These are phyloP conservation scores for Notospermus geniculatus DNA, from an alignment of 1,140 invertebrate species.

Conservation along the genomic window DNA sequence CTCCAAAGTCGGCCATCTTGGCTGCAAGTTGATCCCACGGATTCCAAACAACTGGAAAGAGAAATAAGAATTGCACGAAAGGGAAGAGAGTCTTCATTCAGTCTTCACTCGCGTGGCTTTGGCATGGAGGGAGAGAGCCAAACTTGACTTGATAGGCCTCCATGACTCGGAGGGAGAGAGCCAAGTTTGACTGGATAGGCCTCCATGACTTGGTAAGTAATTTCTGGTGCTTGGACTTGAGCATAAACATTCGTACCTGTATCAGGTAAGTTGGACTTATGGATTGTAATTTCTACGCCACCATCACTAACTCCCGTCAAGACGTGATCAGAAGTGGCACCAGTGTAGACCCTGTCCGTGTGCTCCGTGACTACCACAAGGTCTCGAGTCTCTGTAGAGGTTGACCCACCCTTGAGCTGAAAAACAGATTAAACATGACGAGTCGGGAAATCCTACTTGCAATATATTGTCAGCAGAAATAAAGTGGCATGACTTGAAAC, in stretches of 20 bases:
- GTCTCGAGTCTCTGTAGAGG: constrained; percentile 83
- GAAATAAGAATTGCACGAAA: no score
- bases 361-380: constrained; percentile 84
- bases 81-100: no score
- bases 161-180: no score
- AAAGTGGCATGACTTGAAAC: no score
- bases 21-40: constrained; percentile 90
- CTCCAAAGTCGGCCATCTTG: constrained; percentile 88
- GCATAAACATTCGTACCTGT: constrained; percentile 19
- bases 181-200: no score
- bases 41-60: constrained; percentile 83
- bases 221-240: no score
- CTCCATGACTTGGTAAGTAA: no score
- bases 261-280: constrained; percentile 81
- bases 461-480: background rate
- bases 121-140: no score
- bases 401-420: constrained; percentile 74
- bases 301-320: no score
- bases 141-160: no score
- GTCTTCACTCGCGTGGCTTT: no score
- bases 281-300: no score
- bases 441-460: background rate
- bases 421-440: constrained; percentile 15
- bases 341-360: constrained; percentile 87
- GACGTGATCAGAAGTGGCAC: constrained; percentile 74